These are phyloP conservation scores for Leptodirus hochenwartii DNA, from an alignment of 2,888 invertebrate genomes.

Conservation along the genomic window DNA sequence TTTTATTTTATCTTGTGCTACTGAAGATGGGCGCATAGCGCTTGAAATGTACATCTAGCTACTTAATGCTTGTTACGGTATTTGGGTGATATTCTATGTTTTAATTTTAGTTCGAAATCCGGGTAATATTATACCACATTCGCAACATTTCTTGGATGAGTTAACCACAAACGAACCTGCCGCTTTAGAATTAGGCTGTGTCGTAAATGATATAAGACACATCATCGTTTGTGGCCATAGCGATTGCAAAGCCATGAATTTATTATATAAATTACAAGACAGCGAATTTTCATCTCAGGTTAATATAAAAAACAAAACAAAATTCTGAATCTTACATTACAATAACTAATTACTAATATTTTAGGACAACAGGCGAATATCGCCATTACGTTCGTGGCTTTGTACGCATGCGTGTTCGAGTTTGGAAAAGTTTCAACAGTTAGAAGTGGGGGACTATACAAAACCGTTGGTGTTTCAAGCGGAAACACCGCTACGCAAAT, in stretches of 20 bases:
- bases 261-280: slow-evolving; percentile 66
- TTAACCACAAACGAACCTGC: slow-evolving; percentile 89
- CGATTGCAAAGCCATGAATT: slow-evolving; percentile 96
- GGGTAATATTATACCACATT: slow-evolving; percentile 87
- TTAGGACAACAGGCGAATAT: slow-evolving; percentile 58
- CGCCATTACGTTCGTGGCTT: slow-evolving; percentile 82
- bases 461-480: slow-evolving; percentile 72
- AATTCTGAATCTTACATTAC: not conserved
- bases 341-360: slow-evolving; percentile 13
- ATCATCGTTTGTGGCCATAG: slow-evolving; percentile 95
- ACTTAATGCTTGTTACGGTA: too few relatives aligned
- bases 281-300: slow-evolving; percentile 55
- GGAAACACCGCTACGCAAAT: slow-evolving; percentile 71
- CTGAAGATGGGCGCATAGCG: too few relatives aligned
- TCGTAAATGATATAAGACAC: slow-evolving; percentile 77
- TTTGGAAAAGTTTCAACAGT: slow-evolving; percentile 62
- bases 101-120: slow-evolving; percentile 71
- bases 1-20: too few relatives aligned
- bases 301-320: slow-evolving; percentile 15
- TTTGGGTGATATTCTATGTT: slow-evolving; percentile 1
- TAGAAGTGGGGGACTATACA: slow-evolving; percentile 38
- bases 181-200: slow-evolving; percentile 85
- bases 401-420: slow-evolving; percentile 72
- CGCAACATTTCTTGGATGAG: slow-evolving; percentile 71
- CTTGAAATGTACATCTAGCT: too few relatives aligned